phyloP scores from a whole-genome alignment of 2,113 vertebrate species.

The Pteronura brasiliensis region DNA sequence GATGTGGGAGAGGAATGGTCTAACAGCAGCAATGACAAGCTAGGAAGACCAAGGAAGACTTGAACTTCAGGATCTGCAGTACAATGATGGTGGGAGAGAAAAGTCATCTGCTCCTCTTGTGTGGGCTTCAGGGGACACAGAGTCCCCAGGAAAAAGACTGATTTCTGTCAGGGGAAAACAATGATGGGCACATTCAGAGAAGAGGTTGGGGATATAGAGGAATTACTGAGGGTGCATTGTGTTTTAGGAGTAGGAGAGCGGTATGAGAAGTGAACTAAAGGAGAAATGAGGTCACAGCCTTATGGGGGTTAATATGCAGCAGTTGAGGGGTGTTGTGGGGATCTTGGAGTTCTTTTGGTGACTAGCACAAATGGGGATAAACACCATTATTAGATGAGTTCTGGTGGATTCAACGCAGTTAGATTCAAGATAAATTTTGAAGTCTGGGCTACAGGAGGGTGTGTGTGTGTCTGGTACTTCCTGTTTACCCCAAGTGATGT shows the following conservation, averaged over 20 bases:
- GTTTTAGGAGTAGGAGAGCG: background rate
- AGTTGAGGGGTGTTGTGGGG: background rate
- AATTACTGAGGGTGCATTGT: background rate
- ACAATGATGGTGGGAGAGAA: background rate
- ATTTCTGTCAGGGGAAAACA: background rate
- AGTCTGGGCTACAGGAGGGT: background rate
- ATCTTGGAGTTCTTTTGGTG: background rate
- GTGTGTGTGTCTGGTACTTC: background rate
- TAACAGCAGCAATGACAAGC: background rate
- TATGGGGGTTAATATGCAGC: background rate
- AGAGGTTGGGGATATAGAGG: background rate
- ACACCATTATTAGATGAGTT: background rate
- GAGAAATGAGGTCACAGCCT: background rate
- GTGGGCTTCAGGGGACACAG: background rate
- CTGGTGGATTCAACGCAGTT: background rate
- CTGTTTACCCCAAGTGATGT: background rate
- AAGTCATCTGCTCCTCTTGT: background rate
- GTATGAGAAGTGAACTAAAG: background rate
- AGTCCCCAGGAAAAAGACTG: background rate
- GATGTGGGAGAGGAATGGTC: conserved; percentile 70
- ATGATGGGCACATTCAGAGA: background rate
- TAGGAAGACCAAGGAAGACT: background rate
- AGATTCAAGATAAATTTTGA: background rate
- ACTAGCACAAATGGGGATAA: background rate
- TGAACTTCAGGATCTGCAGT: background rate